Conservation (phyloP, 1,140 invertebrate genomes). For the Lepidurus arcticus region DNA sequence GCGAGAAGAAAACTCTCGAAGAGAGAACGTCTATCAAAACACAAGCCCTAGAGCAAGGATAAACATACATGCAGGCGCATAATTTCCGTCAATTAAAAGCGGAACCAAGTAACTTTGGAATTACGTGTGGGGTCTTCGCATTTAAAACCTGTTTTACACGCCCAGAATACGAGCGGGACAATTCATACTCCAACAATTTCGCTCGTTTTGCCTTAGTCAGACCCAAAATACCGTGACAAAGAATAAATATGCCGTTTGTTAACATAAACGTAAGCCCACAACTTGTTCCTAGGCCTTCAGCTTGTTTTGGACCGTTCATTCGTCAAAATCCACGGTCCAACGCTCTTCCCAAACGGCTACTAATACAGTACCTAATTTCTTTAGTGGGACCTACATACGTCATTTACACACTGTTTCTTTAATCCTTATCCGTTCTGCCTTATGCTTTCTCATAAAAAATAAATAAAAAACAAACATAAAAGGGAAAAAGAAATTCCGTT, state of each 20-base stretch:
- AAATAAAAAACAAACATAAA: too few species aligned
- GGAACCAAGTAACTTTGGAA: background rate
- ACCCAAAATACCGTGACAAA: background rate
- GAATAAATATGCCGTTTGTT: background rate
- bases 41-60: background rate
- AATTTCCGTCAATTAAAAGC: constrained; percentile 15
- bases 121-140: background rate
- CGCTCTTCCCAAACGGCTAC: background rate
- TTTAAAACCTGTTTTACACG: background rate
- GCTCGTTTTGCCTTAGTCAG: background rate
- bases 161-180: background rate
- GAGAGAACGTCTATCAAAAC: background rate
- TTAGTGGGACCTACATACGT: background rate
- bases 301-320: background rate
- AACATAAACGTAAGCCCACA: background rate
- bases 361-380: background rate
- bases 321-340: background rate
- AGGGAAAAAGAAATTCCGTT: too few species aligned
- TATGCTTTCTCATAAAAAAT: too few species aligned
- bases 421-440: too few species aligned
- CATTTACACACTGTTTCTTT: background rate
- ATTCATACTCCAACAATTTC: background rate
- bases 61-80: background rate
- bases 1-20: too few species aligned
- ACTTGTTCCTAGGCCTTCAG: background rate